A percentile compares a stretch with the other conserved stretches of the same genome.
Evolutionary conservation across 2,797 vertebrate genomes (phyloP).

Genomic region (Leuciscus waleckii): DNA sequence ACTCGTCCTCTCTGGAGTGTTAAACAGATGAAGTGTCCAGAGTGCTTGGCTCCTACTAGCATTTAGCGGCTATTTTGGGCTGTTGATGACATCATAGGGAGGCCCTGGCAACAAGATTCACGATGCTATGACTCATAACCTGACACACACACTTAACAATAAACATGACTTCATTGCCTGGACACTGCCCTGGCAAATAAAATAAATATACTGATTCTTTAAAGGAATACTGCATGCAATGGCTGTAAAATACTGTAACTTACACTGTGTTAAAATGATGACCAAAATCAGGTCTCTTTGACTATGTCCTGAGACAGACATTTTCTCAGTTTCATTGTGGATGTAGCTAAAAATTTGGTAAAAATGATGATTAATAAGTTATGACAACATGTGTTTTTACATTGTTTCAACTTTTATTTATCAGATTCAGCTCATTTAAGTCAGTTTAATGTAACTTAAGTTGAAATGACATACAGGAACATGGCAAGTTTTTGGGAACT

Average conservation of each 20-base stretch:
- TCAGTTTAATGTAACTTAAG: no score
- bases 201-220: neutral
- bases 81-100: constrained; percentile 74
- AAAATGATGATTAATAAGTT: no score
- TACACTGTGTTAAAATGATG: neutral
- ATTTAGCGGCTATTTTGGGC: constrained; percentile 75
- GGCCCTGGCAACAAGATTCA: constrained; percentile 63
- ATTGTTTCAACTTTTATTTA: no score
- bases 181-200: neutral
- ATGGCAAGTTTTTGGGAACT: no score
- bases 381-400: no score
- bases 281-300: neutral
- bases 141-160: constrained; percentile 26
- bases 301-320: neutral
- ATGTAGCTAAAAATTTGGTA: neutral
- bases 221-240: neutral
- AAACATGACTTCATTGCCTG: neutral
- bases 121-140: constrained; percentile 66
- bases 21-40: constrained; percentile 43
- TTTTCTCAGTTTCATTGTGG: neutral
- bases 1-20: constrained; percentile 19
- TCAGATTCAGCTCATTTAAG: no score
- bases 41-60: constrained; percentile 47
- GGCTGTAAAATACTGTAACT: neutral
- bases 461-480: no score